Percentiles rank a stretch among this genome's conserved stretches.
phyloP scores from a whole-genome alignment of 2,888 invertebrate species.

The Sycophila texana region DNA sequence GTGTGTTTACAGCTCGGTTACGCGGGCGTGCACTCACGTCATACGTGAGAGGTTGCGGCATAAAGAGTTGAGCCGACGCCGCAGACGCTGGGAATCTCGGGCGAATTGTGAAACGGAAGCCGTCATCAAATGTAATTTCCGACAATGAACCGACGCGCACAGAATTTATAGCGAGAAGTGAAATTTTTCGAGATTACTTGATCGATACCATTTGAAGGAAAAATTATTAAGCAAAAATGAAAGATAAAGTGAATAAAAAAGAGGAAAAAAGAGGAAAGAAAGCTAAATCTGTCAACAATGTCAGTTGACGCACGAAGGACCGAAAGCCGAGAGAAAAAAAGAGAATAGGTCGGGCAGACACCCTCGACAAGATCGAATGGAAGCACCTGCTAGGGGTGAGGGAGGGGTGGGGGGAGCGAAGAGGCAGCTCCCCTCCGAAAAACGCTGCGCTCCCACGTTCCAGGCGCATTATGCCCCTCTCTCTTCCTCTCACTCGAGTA shows the following conservation, averaged over 20 bases:
- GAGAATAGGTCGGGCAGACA: constrained; percentile 32
- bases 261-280: too few species aligned
- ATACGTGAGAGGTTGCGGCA: not conserved
- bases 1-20: constrained; percentile 66
- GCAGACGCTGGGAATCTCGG: constrained; percentile 49
- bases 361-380: constrained; percentile 49
- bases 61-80: constrained; percentile 37
- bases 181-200: too few species aligned
- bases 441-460: constrained; percentile 54
- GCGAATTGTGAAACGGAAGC: constrained; percentile 49
- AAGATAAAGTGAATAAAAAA: not conserved
- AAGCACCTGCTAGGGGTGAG: constrained; percentile 53
- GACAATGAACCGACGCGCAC: constrained; percentile 12
- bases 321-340: constrained; percentile 30
- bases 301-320: constrained; percentile 16
- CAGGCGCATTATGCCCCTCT: constrained; percentile 8
- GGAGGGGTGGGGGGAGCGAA: constrained; percentile 24
- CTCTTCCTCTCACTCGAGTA: constrained; percentile 35
- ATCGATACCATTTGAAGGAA: not conserved
- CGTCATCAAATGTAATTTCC: constrained; percentile 44
- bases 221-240: constrained; percentile 28
- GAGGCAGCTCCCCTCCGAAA: not conserved
- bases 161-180: not conserved
- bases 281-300: constrained; percentile 44
- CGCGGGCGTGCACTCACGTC: constrained; percentile 48